phyloP scores from a whole-genome alignment of 2,888 invertebrate species.

The Zele albiditarsus region DNA sequence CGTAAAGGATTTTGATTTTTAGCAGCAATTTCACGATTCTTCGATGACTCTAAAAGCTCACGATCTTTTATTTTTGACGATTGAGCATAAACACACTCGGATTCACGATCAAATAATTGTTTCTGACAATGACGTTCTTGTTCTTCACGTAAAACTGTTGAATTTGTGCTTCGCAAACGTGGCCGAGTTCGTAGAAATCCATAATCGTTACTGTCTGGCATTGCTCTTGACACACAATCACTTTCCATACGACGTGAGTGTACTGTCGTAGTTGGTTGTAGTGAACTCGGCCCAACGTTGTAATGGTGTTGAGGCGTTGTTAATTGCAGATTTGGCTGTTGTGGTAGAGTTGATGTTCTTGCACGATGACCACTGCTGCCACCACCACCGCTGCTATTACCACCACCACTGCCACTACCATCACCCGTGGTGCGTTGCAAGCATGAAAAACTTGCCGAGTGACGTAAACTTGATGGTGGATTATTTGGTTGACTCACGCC shows the following conservation, averaged over 20 bases:
- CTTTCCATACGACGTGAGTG: constrained; percentile 47
- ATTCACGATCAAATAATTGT: constrained; percentile 54
- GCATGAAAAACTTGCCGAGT: constrained; percentile 74
- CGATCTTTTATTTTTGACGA: constrained; percentile 52
- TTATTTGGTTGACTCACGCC: constrained; percentile 71
- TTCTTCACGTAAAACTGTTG: constrained; percentile 63
- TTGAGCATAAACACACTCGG: constrained; percentile 49
- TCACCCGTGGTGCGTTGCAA: constrained; percentile 68
- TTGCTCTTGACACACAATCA: constrained; percentile 56
- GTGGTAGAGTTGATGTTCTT: constrained; percentile 72
- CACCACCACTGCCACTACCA: background rate
- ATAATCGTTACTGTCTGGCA: constrained; percentile 61
- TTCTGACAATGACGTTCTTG: constrained; percentile 50
- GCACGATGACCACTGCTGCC: constrained; percentile 55
- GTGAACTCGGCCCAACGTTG: constrained; percentile 53
- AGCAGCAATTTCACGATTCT: constrained; percentile 52
- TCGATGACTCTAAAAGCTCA: constrained; percentile 54
- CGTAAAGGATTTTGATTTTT: constrained; percentile 67
- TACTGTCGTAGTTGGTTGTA: constrained; percentile 51
- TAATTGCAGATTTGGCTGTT: constrained; percentile 61
- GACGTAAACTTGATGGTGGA: constrained; percentile 71
- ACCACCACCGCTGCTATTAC: constrained; percentile 37
- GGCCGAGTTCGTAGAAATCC: constrained; percentile 68
- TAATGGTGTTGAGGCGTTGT: constrained; percentile 52
- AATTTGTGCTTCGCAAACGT: constrained; percentile 66